phyloP scores from a whole-genome alignment of 1,140 invertebrate species.

The Mercenaria mercenaria region DNA sequence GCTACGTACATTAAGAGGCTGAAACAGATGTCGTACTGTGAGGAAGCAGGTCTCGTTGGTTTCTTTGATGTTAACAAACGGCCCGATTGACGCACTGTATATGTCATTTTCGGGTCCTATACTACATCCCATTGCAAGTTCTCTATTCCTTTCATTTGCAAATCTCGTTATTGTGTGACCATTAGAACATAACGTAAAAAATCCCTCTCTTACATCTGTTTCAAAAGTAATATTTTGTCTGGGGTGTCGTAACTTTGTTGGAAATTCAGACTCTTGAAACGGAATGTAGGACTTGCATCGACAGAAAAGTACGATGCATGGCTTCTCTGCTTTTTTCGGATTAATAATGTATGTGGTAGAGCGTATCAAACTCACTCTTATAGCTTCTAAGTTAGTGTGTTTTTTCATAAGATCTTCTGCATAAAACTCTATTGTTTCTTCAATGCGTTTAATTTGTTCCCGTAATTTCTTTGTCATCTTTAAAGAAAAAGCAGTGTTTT shows the following conservation, averaged over 20 bases:
- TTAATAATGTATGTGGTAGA: not conserved
- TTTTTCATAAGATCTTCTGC: not conserved
- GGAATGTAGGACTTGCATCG: not conserved
- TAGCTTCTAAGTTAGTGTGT: not conserved
- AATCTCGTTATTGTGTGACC: not conserved
- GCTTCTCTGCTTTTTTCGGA: not conserved
- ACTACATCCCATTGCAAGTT: not conserved
- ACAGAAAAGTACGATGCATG: not conserved
- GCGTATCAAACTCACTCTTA: not conserved
- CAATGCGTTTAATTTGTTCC: not conserved
- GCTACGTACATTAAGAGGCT: not conserved
- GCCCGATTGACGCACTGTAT: not conserved
- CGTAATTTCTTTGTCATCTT: too few relatives aligned
- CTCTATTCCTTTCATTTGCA: not conserved
- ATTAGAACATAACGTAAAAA: not conserved
- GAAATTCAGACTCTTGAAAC: not conserved
- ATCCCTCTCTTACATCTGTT: not conserved
- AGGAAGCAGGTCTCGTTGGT: not conserved
- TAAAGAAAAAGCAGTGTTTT: too few relatives aligned
- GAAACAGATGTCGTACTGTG: not conserved
- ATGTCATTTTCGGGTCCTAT: not conserved
- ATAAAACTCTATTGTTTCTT: not conserved
- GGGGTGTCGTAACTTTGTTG: not conserved
- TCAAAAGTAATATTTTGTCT: not conserved
- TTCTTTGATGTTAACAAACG: not conserved